These are phyloP conservation scores for Tenthredo livida DNA, from an alignment of 2,888 invertebrate genomes.

Conservation along the genomic window DNA sequence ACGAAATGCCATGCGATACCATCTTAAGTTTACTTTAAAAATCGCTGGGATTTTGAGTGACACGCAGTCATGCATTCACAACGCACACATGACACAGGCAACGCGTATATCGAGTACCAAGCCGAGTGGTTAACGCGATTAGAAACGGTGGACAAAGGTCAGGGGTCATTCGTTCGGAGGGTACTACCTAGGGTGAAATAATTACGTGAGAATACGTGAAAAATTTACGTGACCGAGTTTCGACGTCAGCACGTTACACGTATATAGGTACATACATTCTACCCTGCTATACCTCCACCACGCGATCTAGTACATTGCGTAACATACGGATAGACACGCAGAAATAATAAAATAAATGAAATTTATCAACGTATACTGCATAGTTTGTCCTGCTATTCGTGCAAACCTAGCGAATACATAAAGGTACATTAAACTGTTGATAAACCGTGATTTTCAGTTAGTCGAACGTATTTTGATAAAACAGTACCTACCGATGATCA, in stretches of 20 bases:
- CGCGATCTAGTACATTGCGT: neutral
- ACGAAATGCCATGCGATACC: conserved; percentile 1
- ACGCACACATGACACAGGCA: neutral
- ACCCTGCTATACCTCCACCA: conserved; percentile 4
- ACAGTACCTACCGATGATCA: neutral
- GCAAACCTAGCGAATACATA: neutral
- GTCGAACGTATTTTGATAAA: neutral
- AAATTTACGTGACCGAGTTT: conserved; percentile 30
- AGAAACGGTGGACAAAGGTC: conserved; percentile 41
- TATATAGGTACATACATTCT: neutral
- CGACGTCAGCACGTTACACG: neutral
- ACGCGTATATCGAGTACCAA: conserved; percentile 27
- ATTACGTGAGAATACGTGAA: conserved; percentile 35
- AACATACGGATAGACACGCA: neutral
- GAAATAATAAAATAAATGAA: neutral
- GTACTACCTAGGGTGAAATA: conserved; percentile 1
- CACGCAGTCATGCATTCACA: conserved; percentile 36
- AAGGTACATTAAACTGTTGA: neutral
- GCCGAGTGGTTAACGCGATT: conserved; percentile 36
- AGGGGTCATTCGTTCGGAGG: conserved; percentile 37
- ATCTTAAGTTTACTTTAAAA: conserved; percentile 26
- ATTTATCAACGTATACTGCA: neutral
- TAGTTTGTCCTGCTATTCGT: neutral
- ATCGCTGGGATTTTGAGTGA: neutral
- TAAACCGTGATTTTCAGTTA: neutral